These are phyloP conservation scores for Epizoanthus ramosus DNA, from an alignment of 92 coral and sea anemone genomes.

Conservation along the genomic window DNA sequence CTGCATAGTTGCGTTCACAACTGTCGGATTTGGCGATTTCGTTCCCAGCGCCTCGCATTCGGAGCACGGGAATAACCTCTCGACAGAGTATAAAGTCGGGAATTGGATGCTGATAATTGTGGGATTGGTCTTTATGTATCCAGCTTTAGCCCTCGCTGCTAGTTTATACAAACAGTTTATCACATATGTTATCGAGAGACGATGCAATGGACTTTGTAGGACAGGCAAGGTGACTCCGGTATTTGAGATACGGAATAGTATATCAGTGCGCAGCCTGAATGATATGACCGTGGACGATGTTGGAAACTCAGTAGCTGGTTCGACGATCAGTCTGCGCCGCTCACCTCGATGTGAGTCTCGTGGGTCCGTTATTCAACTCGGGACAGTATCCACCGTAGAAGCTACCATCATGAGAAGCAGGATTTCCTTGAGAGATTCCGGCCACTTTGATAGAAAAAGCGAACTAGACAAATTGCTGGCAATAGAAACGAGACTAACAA, in stretches of 20 bases:
- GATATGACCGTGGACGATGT: background rate
- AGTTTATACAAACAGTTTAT: slow-evolving; percentile 55
- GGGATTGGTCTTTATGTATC: slow-evolving; percentile 60
- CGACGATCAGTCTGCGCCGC: slow-evolving; percentile 4
- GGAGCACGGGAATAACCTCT: slow-evolving; percentile 47
- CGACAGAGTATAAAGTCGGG: slow-evolving; percentile 58
- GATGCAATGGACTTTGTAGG: slow-evolving; percentile 5
- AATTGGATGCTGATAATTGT: slow-evolving; percentile 63
- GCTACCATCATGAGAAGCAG: slow-evolving; percentile 47
- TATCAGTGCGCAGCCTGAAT: background rate
- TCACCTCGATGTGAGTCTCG: slow-evolving; percentile 31
- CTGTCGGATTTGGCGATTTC: slow-evolving; percentile 73
- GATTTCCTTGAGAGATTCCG: slow-evolving; percentile 20
- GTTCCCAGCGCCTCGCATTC: slow-evolving; percentile 56
- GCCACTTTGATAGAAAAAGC: slow-evolving; percentile 7
- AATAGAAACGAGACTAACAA: slow-evolving; percentile 41
- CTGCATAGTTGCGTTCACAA: slow-evolving; percentile 61
- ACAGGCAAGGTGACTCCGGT: slow-evolving; percentile 14
- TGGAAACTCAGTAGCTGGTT: slow-evolving; percentile 17
- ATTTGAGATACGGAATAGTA: background rate
- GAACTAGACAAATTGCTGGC: slow-evolving; percentile 44
- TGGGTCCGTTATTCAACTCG: slow-evolving; percentile 38
- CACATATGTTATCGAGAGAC: slow-evolving; percentile 9
- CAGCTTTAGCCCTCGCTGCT: slow-evolving; percentile 61
- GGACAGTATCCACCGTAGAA: slow-evolving; percentile 54